Evolutionary conservation across 2,888 invertebrate species (phyloP), one percentile per base, ranked within the genome.

Genomic region (Microdon myrmicae): DNA sequence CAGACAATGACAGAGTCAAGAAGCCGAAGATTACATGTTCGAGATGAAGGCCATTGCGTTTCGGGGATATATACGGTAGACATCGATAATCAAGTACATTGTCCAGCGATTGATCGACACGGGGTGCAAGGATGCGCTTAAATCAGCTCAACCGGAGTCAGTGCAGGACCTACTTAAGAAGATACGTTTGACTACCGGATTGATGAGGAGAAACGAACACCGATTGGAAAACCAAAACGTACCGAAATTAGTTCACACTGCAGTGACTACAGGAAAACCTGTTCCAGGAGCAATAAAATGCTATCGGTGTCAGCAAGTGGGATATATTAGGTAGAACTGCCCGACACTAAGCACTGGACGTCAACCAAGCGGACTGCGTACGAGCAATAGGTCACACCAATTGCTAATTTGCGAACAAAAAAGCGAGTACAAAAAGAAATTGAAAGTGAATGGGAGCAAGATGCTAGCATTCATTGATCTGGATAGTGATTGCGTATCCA

Each of bases 381-480:
- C 23, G 22, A 12, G 13, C 31, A 38, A 6, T 25, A 38, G 25
- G 26, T 10, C 26, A 5, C 38, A 16, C 4, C n/a, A 25, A 13
- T 14, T 38, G 25, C 16, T 38, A 13, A 26, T 38, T 16, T 25
- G 25, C n/a, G 25, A 25, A 25, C n/a, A 25, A 25, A 23, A 25
- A 25, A 25, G 14, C n/a, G 16, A 22, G n/a, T 20, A 20, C 10
- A 12, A 17, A 3, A 43, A 43, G 17, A 26, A 43, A 28, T 16
- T 29, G 8, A 19, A 43, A 29, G 29, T 43, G 8, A 43, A 41
- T 28, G 29, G 31, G 8, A 8, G 19, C 22, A n/a, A 43, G 17
- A 22, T 43, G 8, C 13, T 12, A 13, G 43, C 22, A 7, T 43
- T 43, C n/a, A 43, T 43, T 13, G 31, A 31, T 22, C 14, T 43